Evolutionary conservation across 2,888 invertebrate genomes (phyloP).

Genomic region (Acleris cristana): DNA sequence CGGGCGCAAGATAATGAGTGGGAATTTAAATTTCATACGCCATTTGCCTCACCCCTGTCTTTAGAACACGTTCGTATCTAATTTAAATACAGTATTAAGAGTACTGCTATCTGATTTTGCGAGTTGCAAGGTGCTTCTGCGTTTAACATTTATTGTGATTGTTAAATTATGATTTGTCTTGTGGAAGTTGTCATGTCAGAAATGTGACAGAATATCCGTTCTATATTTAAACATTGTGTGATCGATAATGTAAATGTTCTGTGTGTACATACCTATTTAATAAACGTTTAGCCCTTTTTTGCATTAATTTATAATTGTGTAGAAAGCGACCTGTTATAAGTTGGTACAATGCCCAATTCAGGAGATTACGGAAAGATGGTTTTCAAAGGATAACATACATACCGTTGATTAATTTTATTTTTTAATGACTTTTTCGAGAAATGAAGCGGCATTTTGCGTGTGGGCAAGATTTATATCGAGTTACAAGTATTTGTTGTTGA

Average conservation of each 20-base stretch:
- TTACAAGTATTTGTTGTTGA: conserved; percentile 24
- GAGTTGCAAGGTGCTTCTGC: conserved; percentile 14
- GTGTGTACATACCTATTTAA: too few relatives aligned
- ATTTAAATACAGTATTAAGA: conserved; percentile 17
- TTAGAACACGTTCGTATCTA: conserved; percentile 26
- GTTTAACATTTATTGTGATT: conserved; percentile 22
- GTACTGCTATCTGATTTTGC: conserved; percentile 23
- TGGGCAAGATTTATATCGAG: conserved; percentile 16
- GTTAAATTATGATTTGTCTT: not conserved
- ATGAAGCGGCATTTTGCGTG: conserved; percentile 5
- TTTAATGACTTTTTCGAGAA: conserved; percentile 7
- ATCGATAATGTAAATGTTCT: too few relatives aligned
- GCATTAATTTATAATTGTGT: too few relatives aligned
- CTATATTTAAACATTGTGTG: too few relatives aligned
- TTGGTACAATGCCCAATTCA: too few relatives aligned
- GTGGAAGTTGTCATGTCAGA: too few relatives aligned
- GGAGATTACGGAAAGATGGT: not conserved
- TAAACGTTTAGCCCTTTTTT: too few relatives aligned
- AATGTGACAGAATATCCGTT: too few relatives aligned
- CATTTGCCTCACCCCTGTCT: conserved; percentile 27
- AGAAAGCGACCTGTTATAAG: too few relatives aligned
- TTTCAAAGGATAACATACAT: not conserved
- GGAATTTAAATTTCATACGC: conserved; percentile 25
- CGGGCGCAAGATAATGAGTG: conserved; percentile 21
- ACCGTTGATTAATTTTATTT: not conserved